phyloP scores from a whole-genome alignment of 2,797 vertebrate species.

The Liparis tanakae region DNA sequence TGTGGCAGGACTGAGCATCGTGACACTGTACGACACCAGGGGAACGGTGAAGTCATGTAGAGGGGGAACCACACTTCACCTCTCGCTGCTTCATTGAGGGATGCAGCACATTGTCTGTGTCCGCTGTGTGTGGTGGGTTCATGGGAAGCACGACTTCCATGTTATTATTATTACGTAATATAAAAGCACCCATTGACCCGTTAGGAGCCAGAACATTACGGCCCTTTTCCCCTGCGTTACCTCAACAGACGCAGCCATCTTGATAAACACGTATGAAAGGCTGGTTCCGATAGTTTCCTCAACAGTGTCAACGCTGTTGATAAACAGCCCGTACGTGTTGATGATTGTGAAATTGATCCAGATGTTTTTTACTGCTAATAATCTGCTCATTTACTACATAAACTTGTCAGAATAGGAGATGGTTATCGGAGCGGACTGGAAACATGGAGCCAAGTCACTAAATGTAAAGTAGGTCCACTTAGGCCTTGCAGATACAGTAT shows the following conservation, averaged over 20 bases:
- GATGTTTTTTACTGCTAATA: background rate
- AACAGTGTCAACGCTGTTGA: background rate
- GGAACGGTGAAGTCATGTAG: background rate
- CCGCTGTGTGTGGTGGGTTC: constrained; percentile 20
- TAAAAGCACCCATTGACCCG: constrained; percentile 13
- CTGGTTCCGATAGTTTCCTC: background rate
- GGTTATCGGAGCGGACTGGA: background rate
- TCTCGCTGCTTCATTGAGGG: constrained; percentile 7
- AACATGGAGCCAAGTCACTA: background rate
- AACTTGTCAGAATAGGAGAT: background rate
- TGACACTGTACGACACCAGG: background rate
- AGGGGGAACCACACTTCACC: constrained; percentile 19
- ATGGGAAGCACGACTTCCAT: constrained; percentile 7
- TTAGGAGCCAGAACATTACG: background rate
- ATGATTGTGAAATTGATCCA: constrained; percentile 5
- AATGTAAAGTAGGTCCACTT: background rate
- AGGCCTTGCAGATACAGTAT: background rate
- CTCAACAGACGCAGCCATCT: constrained; percentile 7
- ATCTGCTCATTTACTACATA: background rate
- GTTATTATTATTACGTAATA: constrained; percentile 3
- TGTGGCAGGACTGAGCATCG: background rate
- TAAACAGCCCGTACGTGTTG: constrained; percentile 9
- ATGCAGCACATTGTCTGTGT: background rate
- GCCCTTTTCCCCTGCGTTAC: background rate
- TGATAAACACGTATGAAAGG: constrained; percentile 32